A percentile compares a stretch with the other conserved stretches of the same genome.
Evolutionary conservation across 1,140 invertebrate genomes (phyloP).

Genomic region (Drosophila asahinai): DNA sequence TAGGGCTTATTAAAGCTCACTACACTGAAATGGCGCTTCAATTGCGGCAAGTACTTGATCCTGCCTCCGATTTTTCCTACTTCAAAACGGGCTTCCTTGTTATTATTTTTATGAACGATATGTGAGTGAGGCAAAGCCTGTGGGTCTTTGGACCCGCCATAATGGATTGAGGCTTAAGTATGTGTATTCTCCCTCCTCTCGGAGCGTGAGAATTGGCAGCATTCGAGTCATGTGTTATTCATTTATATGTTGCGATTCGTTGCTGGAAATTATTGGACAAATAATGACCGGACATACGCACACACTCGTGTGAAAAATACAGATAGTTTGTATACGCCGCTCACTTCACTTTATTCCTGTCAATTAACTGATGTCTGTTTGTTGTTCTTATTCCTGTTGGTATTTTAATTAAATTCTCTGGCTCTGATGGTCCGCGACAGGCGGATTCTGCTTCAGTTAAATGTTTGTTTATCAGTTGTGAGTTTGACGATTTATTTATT

Average conservation of each 20-base stretch:
- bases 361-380: conserved; percentile 36
- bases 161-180: conserved; percentile 42
- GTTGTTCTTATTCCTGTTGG: conserved; percentile 38
- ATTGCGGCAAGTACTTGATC: conserved; percentile 46
- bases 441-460: conserved; percentile 7
- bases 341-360: conserved; percentile 30
- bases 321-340: conserved; percentile 18
- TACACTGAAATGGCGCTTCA: conserved; percentile 47
- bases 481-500: conserved; percentile 35
- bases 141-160: conserved; percentile 23
- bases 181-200: conserved; percentile 14
- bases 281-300: conserved; percentile 10
- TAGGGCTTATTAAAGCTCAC: conserved; percentile 63
- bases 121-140: conserved; percentile 14
- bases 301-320: conserved; percentile 3
- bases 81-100: conserved; percentile 41
- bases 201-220: conserved; percentile 45
- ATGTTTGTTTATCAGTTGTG: conserved; percentile 47
- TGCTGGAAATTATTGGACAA: conserved; percentile 30
- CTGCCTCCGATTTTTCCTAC: conserved; percentile 33
- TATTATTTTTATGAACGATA: conserved; percentile 39
- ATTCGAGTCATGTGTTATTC: conserved; percentile 47
- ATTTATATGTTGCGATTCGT: conserved; percentile 21
- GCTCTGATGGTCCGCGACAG: conserved; percentile 9
- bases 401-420: conserved; percentile 39